phyloP scores from a whole-genome alignment of 2,113 vertebrate species.

The Lagenorhynchus albirostris region DNA sequence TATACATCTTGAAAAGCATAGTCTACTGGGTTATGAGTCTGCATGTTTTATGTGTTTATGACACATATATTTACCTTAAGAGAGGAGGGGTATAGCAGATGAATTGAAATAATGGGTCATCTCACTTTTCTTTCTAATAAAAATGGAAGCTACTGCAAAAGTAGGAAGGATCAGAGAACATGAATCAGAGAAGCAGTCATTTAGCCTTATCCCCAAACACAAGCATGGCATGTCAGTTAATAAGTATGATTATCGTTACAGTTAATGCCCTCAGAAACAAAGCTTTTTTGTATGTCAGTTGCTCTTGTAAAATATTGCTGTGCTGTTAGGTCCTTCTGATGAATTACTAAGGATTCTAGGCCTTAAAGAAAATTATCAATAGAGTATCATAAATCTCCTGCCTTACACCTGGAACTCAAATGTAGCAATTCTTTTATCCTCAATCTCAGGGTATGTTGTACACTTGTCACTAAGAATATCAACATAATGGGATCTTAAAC shows the following conservation, averaged over 20 bases:
- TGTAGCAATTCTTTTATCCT: not conserved
- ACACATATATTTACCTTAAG: not conserved
- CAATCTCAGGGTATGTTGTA: not conserved
- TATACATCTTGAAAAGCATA: not conserved
- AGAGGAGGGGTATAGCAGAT: not conserved
- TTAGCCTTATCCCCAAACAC: not conserved
- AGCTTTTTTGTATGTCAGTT: not conserved
- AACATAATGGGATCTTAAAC: not conserved
- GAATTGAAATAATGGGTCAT: not conserved
- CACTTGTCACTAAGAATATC: not conserved
- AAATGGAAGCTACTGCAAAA: not conserved
- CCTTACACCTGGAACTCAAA: not conserved
- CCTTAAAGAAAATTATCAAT: not conserved
- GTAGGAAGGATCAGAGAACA: not conserved
- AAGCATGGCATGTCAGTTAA: not conserved
- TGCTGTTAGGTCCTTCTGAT: not conserved
- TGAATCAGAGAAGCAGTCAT: not conserved
- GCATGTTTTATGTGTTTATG: not conserved
- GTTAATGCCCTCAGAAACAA: not conserved
- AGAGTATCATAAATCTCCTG: not conserved
- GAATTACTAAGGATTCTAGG: rapidly evolving
- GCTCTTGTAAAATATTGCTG: not conserved
- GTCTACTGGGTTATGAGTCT: not conserved
- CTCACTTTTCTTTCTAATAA: slow-evolving; percentile 7
- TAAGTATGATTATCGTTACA: not conserved